Base-by-base conservation (phyloP, 2,797 vertebrate species). In the Notolabrus celidotus region DNA sequence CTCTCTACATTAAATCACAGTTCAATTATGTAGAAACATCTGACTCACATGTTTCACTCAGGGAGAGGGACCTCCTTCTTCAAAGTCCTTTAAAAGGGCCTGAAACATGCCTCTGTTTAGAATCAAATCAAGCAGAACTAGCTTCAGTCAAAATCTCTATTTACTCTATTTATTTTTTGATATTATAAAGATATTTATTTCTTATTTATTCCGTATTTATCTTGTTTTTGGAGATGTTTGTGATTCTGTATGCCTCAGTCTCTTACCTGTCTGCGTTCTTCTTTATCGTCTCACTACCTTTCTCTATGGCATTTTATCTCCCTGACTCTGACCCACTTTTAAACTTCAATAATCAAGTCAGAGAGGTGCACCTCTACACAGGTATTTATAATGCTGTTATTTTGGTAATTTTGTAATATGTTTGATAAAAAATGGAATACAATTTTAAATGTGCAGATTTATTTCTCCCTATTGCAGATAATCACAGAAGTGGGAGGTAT, bases 311-410 rank as follows among this genome's bases (percentile, higher is more conserved):
- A 0, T 88, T 93, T 71, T 90, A 91, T 68, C 70, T 93, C 50
- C 38, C 88, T 46, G 88, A 90, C 58, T 90, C 92, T 69, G 92
- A 86, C 55, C 93, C 94, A 6, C 75, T 94, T 23, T 58, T 93
- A 33, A 76, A 79, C 7, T 92, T 94, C 20, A 34, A 67, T 39
- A 87, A 58, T 52, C 87, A 92, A 59, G 88, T 92, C 71, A 89
- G 92, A 80, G 88, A 93, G 55, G 87, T 75, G 1, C 91, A 92
- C 68, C 93, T 95, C 61, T 94, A 93, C 71, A 92, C 93, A 91
- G 93, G 93, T 94, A 93, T 64, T 59, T 58, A 22, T 27, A 16
- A 55, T 9, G 0, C 3, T 34, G 57, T 65, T 47, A 55, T 43
- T 39, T 22, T 9, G n/a, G 0, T 19, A 2, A 14, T 34, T 55